Evolutionary conservation across 2,113 vertebrate species (phyloP).

Genomic region (Oenanthe oenanthe): DNA sequence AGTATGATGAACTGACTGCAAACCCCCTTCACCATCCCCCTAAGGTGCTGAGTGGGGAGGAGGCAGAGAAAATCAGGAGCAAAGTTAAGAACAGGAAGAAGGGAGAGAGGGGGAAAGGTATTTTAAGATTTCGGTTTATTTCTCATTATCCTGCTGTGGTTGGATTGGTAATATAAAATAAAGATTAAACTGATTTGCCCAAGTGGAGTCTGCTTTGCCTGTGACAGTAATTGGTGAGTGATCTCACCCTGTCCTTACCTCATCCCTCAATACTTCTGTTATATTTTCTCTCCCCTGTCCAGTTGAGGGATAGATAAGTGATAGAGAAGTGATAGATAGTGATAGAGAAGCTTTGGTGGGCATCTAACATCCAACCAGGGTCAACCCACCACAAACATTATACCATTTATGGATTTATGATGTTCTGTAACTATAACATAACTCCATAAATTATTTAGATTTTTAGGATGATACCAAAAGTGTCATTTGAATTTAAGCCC

Average conservation of each 20-base stretch:
- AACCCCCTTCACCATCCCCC: neutral
- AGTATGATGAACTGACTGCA: neutral
- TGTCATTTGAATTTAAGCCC: neutral
- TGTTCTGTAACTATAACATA: neutral
- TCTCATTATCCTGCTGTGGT: neutral
- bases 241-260: neutral
- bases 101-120: neutral
- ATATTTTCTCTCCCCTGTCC: neutral
- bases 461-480: neutral
- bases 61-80: neutral
- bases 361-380: neutral
- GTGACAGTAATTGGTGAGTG: neutral
- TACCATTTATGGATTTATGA: neutral
- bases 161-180: neutral
- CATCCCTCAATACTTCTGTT: rapidly evolving
- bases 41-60: neutral
- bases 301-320: neutral
- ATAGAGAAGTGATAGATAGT: neutral
- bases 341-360: neutral
- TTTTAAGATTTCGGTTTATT: neutral
- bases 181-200: neutral
- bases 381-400: neutral
- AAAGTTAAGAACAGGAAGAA: neutral
- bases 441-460: neutral
- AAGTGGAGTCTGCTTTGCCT: neutral